Evolutionary conservation across 2,797 vertebrate species (phyloP).

Genomic region (Mus minutoides): DNA sequence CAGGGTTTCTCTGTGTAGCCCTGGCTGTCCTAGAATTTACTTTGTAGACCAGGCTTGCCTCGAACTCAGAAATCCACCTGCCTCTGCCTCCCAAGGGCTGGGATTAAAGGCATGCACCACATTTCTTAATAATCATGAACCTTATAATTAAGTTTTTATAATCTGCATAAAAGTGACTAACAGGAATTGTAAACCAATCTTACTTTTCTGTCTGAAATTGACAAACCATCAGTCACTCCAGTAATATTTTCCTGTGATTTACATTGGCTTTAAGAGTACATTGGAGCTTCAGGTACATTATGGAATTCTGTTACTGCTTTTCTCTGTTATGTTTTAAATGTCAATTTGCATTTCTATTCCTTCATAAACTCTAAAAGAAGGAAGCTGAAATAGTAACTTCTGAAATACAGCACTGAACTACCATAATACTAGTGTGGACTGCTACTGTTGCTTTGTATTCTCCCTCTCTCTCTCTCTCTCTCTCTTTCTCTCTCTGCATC

Average conservation of each 20-base stretch:
- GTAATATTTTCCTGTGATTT: background rate
- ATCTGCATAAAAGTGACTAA: background rate
- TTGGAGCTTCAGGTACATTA: background rate
- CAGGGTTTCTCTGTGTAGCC: no score
- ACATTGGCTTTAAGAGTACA: background rate
- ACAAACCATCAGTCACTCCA: background rate
- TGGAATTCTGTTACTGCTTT: background rate
- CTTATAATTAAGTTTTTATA: conserved; percentile 42
- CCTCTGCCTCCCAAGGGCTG: no score
- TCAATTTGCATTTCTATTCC: conserved; percentile 2
- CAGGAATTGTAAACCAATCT: background rate
- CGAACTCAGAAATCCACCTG: no score
- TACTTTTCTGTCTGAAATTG: background rate
- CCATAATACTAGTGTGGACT: background rate
- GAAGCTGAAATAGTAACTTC: background rate
- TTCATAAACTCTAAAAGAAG: conserved; percentile 16
- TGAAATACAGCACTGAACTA: background rate
- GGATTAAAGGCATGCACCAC: no score
- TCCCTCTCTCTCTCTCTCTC: no score
- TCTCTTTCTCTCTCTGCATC: background rate
- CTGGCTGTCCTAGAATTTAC: no score
- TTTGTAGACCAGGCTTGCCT: no score
- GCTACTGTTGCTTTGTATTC: background rate
- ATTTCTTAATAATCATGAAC: conserved; percentile 23
- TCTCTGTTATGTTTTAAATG: background rate